Conservation (phyloP, 2,113 vertebrate species). For the Potamarius usumacintae region DNA sequence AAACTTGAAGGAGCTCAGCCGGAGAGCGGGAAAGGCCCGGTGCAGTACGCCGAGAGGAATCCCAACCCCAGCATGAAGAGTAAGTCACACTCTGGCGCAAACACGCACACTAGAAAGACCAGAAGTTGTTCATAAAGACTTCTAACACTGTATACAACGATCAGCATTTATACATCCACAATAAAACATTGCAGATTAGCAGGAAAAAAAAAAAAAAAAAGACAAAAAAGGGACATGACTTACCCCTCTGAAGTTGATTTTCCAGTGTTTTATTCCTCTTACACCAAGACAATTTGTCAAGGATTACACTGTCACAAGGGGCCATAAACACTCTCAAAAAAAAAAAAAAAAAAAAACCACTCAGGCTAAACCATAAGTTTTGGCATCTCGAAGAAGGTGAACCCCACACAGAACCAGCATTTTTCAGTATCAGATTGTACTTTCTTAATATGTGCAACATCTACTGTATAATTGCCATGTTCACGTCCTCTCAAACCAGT, state of each 20-base stretch:
- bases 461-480: not conserved
- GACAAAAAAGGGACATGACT: not conserved
- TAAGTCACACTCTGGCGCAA: conserved; percentile 61
- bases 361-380: not conserved
- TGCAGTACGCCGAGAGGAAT: conserved; percentile 88
- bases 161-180: not conserved
- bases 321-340: not conserved
- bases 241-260: not conserved
- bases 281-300: not conserved
- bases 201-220: not conserved
- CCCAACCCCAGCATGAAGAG: conserved; percentile 82
- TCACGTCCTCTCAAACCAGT: not conserved
- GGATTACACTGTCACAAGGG: too few species aligned
- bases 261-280: not conserved
- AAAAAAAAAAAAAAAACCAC: not conserved
- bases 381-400: not conserved
- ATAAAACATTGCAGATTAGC: not conserved
- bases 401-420: not conserved
- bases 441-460: not conserved
- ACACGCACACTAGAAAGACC: not conserved
- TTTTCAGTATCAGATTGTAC: not conserved
- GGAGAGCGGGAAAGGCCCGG: conserved; percentile 68
- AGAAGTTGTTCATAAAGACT: not conserved
- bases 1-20: conserved; percentile 70
- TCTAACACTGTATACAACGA: not conserved